Evolutionary conservation across 2,113 vertebrate species (phyloP).

Genomic region (Pseudonaja textilis): DNA sequence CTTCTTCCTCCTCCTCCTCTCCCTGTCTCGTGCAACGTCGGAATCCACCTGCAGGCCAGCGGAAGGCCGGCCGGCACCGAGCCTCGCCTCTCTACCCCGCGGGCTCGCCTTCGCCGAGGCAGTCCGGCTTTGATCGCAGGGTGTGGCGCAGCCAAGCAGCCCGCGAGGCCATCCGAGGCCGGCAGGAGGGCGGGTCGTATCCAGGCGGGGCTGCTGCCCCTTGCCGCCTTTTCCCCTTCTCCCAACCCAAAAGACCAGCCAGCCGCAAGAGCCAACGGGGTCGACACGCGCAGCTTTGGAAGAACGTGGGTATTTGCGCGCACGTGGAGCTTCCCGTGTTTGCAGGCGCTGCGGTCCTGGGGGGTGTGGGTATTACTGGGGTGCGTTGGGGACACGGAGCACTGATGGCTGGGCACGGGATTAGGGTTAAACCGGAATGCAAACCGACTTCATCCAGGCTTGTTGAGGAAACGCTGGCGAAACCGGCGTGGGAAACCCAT

Average conservation of each 20-base stretch:
- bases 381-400: not conserved
- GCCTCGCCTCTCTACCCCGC: not conserved
- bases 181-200: rapidly evolving
- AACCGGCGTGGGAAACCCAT: not conserved
- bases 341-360: not conserved
- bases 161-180: not conserved
- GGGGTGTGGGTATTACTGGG: not conserved
- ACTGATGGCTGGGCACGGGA: not conserved
- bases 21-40: not conserved
- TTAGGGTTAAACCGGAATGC: not conserved
- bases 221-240: not conserved
- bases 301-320: not conserved
- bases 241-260: not conserved
- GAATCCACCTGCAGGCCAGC: not conserved
- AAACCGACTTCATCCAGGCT: not conserved
- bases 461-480: not conserved
- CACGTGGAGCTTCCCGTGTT: not conserved
- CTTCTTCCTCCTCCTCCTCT: too few species aligned
- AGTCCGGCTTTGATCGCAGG: not conserved
- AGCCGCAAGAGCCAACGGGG: not conserved
- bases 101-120: not conserved
- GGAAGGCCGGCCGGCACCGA: not conserved
- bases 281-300: not conserved
- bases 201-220: not conserved
- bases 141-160: not conserved